A percentile compares a stretch with the other conserved stretches of the same genome.
Evolutionary conservation across 2,113 vertebrate genomes (phyloP).

Genomic region (Centropus unirufus): DNA sequence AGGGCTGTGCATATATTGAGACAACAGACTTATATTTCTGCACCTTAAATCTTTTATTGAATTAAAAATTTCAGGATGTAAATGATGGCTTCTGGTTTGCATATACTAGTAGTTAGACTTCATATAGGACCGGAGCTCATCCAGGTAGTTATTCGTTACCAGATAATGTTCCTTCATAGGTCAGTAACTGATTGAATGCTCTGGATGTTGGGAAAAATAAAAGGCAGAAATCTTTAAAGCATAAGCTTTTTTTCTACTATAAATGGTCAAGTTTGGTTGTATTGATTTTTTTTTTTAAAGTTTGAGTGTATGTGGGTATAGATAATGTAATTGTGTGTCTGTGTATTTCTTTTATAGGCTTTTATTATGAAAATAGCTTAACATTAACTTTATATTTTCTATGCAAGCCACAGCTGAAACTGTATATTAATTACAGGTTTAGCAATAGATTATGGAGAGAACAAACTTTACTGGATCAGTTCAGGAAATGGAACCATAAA

Average conservation of each 20-base stretch:
- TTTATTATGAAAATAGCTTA: background rate
- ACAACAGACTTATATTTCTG: background rate
- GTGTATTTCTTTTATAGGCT: background rate
- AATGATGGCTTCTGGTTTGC: background rate
- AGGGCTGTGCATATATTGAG: background rate
- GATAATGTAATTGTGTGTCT: background rate
- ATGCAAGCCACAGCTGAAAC: constrained; percentile 1
- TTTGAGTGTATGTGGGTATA: background rate
- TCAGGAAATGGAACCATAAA: constrained; percentile 98
- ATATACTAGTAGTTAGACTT: background rate
- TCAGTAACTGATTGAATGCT: background rate
- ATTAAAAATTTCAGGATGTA: background rate
- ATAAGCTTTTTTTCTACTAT: accelerated
- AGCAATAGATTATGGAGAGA: constrained; percentile 91
- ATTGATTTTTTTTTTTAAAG: background rate
- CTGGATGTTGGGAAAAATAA: background rate
- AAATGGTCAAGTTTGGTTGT: background rate
- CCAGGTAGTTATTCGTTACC: background rate
- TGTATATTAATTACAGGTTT: constrained; percentile 86
- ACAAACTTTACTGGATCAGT: constrained; percentile 98
- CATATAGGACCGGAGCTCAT: background rate
- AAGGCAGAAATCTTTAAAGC: background rate
- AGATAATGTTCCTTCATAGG: background rate
- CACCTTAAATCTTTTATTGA: background rate
- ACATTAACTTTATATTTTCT: background rate